Evolutionary conservation across 2,113 vertebrate species (phyloP).

Genomic region (Saimiri boliviensis): DNA sequence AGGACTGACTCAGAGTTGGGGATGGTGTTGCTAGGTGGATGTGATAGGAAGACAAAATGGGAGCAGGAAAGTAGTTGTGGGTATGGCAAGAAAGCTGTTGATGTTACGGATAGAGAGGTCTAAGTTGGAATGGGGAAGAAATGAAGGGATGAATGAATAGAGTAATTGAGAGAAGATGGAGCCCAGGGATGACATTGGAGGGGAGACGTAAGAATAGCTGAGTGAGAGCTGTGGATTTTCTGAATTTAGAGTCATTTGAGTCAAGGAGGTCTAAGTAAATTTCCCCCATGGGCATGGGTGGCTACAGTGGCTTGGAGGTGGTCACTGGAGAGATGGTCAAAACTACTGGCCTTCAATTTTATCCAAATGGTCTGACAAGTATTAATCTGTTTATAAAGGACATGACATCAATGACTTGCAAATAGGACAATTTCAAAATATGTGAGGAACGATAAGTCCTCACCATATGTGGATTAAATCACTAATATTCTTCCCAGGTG

Average conservation of each 20-base stretch:
- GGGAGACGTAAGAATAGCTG: background rate
- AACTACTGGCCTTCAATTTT: background rate
- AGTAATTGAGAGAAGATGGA: background rate
- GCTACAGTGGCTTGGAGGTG: background rate
- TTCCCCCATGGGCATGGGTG: background rate
- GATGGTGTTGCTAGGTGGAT: background rate
- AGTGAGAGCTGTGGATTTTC: background rate
- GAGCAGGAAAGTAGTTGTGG: background rate
- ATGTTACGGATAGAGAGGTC: background rate
- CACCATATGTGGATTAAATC: background rate
- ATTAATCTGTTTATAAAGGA: background rate
- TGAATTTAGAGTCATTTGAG: background rate
- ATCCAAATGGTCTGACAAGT: background rate
- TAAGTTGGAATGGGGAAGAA: background rate
- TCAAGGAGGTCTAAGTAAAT: background rate
- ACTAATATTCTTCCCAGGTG: too few species aligned
- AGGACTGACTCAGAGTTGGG: background rate
- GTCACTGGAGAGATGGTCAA: background rate
- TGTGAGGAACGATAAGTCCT: background rate
- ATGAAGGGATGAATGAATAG: background rate
- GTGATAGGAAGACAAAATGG: background rate
- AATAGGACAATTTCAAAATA: background rate
- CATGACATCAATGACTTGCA: background rate
- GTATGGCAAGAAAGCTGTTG: background rate
- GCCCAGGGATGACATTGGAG: background rate